These are phyloP conservation scores for Brenthis ino DNA, from an alignment of 2,888 invertebrate genomes.

Conservation along the genomic window DNA sequence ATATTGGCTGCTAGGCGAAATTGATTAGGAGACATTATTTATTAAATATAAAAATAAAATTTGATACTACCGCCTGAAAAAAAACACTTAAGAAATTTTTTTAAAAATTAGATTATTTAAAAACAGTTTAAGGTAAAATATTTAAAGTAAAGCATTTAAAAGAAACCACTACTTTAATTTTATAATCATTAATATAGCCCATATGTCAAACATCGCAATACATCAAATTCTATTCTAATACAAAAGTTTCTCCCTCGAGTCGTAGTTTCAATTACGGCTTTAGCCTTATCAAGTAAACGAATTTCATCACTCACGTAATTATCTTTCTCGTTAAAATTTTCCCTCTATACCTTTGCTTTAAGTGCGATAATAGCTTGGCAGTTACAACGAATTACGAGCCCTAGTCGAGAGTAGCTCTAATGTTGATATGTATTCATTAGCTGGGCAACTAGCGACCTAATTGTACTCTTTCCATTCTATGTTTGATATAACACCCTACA, in stretches of 20 bases:
- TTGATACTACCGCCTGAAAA: no score
- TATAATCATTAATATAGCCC: background rate
- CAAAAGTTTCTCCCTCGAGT: slow-evolving; percentile 27
- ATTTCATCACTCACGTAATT: slow-evolving; percentile 26
- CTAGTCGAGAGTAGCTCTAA: slow-evolving; percentile 16
- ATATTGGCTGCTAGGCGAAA: no score
- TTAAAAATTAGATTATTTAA: no score
- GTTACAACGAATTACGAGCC: slow-evolving; percentile 12
- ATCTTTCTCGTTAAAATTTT: slow-evolving; percentile 13
- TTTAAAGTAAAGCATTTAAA: no score
- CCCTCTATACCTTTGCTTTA: slow-evolving; percentile 16
- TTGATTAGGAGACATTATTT: no score
- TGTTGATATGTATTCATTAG: slow-evolving; percentile 35
- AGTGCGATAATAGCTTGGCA: slow-evolving; percentile 20
- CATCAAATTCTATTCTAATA: slow-evolving; percentile 9
- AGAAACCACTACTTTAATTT: no score
- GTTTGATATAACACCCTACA: slow-evolving; percentile 1
- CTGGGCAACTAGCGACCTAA: slow-evolving; percentile 31
- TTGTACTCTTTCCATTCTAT: slow-evolving; percentile 17
- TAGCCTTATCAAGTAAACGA: slow-evolving; percentile 27
- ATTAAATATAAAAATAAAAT: no score
- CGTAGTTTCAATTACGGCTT: slow-evolving; percentile 32
- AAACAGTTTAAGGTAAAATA: no score
- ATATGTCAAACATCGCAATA: background rate
- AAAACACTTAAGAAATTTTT: no score